A percentile compares a stretch with the other conserved stretches of the same genome.
Conservation (phyloP, 2,113 vertebrate genomes). For the Datnioides undecimradiatus region DNA sequence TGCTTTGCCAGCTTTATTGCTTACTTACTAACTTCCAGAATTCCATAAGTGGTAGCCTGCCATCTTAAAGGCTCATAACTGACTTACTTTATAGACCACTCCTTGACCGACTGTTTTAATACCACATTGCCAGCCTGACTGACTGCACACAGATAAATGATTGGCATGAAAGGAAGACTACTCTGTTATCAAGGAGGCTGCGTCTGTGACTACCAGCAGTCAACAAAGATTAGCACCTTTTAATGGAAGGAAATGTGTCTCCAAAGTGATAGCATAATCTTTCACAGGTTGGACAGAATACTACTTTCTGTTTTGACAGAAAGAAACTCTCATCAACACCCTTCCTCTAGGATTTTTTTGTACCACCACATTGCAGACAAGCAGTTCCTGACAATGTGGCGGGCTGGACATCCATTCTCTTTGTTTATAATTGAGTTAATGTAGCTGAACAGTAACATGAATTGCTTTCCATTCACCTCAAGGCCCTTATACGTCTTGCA, state of each 20-base stretch:
- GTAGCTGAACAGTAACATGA: slow-evolving; percentile 59
- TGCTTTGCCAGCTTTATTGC: slow-evolving; percentile 7
- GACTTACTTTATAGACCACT: slow-evolving; percentile 11
- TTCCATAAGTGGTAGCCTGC: neutral
- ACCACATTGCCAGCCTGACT: slow-evolving; percentile 4
- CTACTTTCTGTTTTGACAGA: slow-evolving; percentile 32
- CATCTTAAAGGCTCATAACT: slow-evolving; percentile 19
- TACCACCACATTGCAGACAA: slow-evolving; percentile 21
- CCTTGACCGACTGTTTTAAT: slow-evolving; percentile 12
- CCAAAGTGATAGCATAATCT: slow-evolving; percentile 31
- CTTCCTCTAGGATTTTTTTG: slow-evolving; percentile 48
- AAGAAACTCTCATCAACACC: slow-evolving; percentile 18
- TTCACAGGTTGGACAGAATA: neutral
- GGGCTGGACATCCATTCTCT: slow-evolving; percentile 19
- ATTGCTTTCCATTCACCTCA: slow-evolving; percentile 61
- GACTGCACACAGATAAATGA: slow-evolving; percentile 31
- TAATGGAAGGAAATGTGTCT: slow-evolving; percentile 46
- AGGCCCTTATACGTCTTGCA: slow-evolving; percentile 36
- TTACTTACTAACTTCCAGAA: neutral
- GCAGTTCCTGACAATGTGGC: slow-evolving; percentile 27
- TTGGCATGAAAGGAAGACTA: slow-evolving; percentile 23
- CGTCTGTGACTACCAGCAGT: slow-evolving; percentile 27
- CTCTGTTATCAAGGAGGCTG: slow-evolving; percentile 16
- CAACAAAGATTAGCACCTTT: neutral
- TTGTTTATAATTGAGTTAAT: slow-evolving; percentile 65